A percentile compares a stretch with the other conserved stretches of the same genome.
Evolutionary conservation across 2,888 invertebrate species (phyloP).

Genomic region (Invenusta paracnida): DNA sequence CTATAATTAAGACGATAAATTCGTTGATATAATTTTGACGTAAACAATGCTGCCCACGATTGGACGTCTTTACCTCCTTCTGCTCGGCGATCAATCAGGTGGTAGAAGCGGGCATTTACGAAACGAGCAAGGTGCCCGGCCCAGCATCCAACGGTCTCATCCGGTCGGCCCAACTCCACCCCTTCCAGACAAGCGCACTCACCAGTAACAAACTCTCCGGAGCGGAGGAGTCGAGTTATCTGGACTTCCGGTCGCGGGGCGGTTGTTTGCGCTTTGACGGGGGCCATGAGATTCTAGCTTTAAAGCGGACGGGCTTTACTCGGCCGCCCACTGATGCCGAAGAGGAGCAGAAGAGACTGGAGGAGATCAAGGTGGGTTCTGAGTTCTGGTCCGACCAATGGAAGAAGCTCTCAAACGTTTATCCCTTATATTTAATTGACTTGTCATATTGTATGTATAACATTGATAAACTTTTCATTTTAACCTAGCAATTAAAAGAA

Average conservation of each 20-base stretch:
- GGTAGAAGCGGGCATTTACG: not conserved
- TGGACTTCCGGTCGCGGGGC: not conserved
- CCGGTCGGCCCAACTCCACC: not conserved
- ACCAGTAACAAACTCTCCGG: not conserved
- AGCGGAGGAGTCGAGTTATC: not conserved
- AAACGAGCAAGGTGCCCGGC: not conserved
- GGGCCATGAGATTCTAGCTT: not conserved
- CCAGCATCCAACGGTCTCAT: not conserved
- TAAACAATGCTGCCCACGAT: too few relatives aligned
- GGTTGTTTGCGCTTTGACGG: not conserved
- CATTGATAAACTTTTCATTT: too few relatives aligned
- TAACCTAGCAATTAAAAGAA: too few relatives aligned
- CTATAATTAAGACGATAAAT: too few relatives aligned
- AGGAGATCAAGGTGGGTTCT: not conserved
- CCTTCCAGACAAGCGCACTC: not conserved
- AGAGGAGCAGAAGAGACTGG: constrained; percentile 1
- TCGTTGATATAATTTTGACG: too few relatives aligned
- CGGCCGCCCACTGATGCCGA: not conserved
- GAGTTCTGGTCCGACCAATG: not conserved
- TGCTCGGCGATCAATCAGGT: too few relatives aligned
- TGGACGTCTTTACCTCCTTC: too few relatives aligned
- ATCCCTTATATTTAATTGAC: too few relatives aligned
- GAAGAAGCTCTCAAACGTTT: too few relatives aligned
- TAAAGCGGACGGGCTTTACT: not conserved
- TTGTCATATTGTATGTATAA: too few relatives aligned